These are phyloP conservation scores for Willowsia nigromaculata DNA, from an alignment of 2,888 invertebrate species.

Conservation along the genomic window DNA sequence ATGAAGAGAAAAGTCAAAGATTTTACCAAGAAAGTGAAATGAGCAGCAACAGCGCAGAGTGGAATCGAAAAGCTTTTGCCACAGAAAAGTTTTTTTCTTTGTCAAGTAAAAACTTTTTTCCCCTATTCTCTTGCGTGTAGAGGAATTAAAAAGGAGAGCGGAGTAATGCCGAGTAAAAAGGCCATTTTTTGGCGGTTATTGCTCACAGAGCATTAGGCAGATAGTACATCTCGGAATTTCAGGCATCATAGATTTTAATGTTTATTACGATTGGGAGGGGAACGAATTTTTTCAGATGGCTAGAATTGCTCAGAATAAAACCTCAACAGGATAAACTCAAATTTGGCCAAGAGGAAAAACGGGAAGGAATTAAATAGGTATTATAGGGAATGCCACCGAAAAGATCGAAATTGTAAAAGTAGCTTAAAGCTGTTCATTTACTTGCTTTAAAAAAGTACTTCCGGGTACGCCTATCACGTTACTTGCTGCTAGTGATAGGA, in stretches of 20 bases:
- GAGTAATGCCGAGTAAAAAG: neutral
- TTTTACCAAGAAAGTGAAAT: neutral
- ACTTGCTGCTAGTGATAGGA: neutral
- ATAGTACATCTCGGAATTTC: constrained; percentile 63
- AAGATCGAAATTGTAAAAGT: neutral
- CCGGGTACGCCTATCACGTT: neutral
- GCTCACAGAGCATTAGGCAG: constrained; percentile 60
- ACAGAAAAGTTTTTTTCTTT: constrained; percentile 4
- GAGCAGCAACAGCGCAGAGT: neutral
- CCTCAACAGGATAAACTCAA: neutral
- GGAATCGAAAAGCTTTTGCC: neutral
- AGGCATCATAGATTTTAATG: constrained; percentile 67
- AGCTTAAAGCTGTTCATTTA: neutral
- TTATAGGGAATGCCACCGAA: neutral
- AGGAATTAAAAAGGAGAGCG: neutral
- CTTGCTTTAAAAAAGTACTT: neutral
- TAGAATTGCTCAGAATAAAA: neutral
- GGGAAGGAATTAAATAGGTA: neutral
- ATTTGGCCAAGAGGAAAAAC: neutral
- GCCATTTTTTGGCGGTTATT: constrained; percentile 26
- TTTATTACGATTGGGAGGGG: constrained; percentile 48
- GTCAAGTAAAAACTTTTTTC: neutral
- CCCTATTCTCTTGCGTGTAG: neutral
- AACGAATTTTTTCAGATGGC: constrained; percentile 1
- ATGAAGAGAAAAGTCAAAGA: neutral